Conservation (phyloP, 1,140 invertebrate genomes). For the Paraescarpia echinospica region DNA sequence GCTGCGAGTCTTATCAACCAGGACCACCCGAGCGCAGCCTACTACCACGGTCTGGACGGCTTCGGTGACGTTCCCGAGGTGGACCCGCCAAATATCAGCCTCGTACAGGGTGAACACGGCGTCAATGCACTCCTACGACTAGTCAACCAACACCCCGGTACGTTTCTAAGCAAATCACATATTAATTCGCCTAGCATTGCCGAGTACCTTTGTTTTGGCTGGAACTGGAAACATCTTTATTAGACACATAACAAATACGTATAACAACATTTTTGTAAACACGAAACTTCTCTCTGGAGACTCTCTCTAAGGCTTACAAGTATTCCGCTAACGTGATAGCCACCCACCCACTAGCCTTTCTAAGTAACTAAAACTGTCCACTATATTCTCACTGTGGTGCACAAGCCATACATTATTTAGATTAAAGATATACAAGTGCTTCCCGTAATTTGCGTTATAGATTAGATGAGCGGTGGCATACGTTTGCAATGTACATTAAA, state of each 20-base stretch:
- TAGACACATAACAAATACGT: no score
- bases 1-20: slow-evolving; percentile 13
- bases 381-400: no score
- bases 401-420: no score
- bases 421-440: no score
- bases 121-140: slow-evolving; percentile 10
- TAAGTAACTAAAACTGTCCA: no score
- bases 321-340: no score
- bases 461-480: not conserved
- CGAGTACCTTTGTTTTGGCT: not conserved
- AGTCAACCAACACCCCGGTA: slow-evolving; percentile 8
- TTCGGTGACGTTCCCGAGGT: slow-evolving; percentile 26
- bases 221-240: no score
- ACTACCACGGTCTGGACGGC: slow-evolving; percentile 31
- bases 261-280: no score
- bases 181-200: not conserved
- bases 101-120: slow-evolving; percentile 7
- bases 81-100: not conserved
- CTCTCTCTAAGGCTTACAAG: no score
- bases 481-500: not conserved
- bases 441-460: no score
- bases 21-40: not conserved
- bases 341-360: no score
- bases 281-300: no score
- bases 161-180: not conserved